Evolutionary conservation across 1,140 invertebrate species (phyloP), one percentile per base, ranked within the genome.

Genomic region (Apis florea): DNA sequence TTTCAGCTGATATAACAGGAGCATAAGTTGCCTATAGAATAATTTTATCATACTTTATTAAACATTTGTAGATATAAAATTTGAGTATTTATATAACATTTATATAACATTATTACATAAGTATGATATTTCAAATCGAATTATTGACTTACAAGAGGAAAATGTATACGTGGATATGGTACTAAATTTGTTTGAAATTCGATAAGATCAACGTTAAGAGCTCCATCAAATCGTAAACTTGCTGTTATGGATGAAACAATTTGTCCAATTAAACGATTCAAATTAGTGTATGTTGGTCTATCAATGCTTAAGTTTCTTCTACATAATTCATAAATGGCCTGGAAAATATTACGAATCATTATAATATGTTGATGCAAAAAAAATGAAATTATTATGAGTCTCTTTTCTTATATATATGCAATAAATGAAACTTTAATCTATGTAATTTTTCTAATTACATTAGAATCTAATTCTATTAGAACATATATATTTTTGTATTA

Each of bases 211-310:
- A 97, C 96, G 88, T 97, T 98, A 59, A 97, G 93, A 19, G 97
- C 96, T 68, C 97, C 97, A 91, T 97, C 96, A 88, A 98, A 98
- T 80, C 97, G 94, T 66, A 97, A 92, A 6, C 96, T 97, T n/a
- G 97, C 96, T 11, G 97, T 97, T 82, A 97, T 97, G 21, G 96
- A 96, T 11, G 95, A 95, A 11, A 95, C 94, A 4, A 96, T 95
- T 90, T 96, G 95, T 93, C 95, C 95, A 80, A 95, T 96, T n/a
- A 95, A 88, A 53, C 95, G 91, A 88, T 95, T 95, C 51, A 96
- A 90, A 90, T 95, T 96, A 40, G 95, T 96, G 83, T 96, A 96
- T 0, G 94, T 95, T 4, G 95, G 95, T 92, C 95, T 83, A 94
- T 95, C 95, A 78, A 96, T 95, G 89, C 94, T 94, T 79, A 96